phyloP scores from a whole-genome alignment of 2,113 vertebrate genomes.

The Pelecanoides urinatrix region DNA sequence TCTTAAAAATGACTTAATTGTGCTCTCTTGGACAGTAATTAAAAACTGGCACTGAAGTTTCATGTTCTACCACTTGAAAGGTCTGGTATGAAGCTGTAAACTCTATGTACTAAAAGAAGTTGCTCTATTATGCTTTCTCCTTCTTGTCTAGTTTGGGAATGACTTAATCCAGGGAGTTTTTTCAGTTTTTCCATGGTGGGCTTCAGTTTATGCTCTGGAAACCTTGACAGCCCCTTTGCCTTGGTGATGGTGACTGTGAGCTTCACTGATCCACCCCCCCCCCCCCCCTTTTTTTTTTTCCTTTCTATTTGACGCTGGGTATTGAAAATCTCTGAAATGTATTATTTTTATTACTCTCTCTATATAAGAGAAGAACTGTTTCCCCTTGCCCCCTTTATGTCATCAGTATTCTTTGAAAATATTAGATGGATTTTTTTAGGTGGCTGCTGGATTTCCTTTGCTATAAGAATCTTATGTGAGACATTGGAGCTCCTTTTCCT shows the following conservation, averaged over 20 bases:
- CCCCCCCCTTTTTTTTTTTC: too few relatives aligned
- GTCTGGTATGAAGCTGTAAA: neutral
- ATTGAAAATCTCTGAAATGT: neutral
- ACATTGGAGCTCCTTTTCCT: neutral
- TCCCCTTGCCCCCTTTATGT: accelerated
- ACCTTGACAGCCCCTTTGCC: neutral
- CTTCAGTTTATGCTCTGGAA: neutral
- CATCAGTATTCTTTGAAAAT: neutral
- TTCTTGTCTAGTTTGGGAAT: neutral
- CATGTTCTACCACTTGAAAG: neutral
- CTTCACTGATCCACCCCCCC: too few relatives aligned
- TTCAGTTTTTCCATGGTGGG: neutral
- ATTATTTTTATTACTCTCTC: neutral
- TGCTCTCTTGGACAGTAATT: neutral
- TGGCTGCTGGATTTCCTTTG: neutral
- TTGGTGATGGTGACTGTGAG: neutral
- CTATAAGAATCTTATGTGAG: neutral
- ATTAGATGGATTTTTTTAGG: neutral
- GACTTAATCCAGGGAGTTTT: neutral
- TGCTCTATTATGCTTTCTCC: neutral
- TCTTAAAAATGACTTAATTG: neutral
- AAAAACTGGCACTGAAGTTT: neutral
- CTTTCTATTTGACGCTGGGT: neutral
- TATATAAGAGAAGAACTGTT: neutral
- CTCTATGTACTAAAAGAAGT: neutral